Percentiles rank a stretch among this genome's conserved stretches.
Conservation (phyloP, 2,888 invertebrate species). For the Oligia strigilis region DNA sequence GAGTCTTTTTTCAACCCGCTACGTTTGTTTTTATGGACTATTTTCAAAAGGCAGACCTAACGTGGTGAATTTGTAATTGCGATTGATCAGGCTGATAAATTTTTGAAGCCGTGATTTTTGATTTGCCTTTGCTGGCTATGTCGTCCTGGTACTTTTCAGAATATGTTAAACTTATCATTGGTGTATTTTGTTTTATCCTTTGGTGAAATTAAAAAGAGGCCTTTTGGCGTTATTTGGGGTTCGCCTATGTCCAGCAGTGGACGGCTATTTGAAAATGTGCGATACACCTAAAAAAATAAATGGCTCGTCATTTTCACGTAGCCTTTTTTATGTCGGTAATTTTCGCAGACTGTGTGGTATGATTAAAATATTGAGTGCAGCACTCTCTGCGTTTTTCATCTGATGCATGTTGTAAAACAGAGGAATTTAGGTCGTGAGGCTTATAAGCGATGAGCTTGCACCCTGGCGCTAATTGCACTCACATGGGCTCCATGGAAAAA, state of each 20-base stretch:
- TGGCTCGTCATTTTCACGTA: not conserved
- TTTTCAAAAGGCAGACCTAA: conserved; percentile 47
- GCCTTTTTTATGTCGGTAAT: not conserved
- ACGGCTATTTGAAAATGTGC: not conserved
- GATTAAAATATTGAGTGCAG: conserved; percentile 50
- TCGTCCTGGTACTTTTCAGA: conserved; percentile 28
- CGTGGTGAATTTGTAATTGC: conserved; percentile 58
- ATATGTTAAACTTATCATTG: not conserved
- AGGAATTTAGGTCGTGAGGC: conserved; percentile 34
- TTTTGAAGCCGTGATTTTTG: conserved; percentile 39
- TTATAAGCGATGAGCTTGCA: conserved; percentile 33
- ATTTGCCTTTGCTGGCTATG: conserved; percentile 25
- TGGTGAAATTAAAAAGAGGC: not conserved
- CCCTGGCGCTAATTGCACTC: conserved; percentile 18
- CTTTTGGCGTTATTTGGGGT: not conserved
- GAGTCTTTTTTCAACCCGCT: conserved; percentile 60
- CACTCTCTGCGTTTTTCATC: conserved; percentile 36
- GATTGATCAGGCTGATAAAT: conserved; percentile 55
- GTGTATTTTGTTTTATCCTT: not conserved
- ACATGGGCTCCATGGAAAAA: not conserved
- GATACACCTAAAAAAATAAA: not conserved
- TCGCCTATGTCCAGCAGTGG: not conserved
- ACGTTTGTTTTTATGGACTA: conserved; percentile 54
- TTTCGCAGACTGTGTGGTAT: conserved; percentile 10
- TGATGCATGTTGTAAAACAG: conserved; percentile 25